Evolutionary conservation across 2,113 vertebrate genomes (phyloP).

Genomic region (Notarius quadriscutis): DNA sequence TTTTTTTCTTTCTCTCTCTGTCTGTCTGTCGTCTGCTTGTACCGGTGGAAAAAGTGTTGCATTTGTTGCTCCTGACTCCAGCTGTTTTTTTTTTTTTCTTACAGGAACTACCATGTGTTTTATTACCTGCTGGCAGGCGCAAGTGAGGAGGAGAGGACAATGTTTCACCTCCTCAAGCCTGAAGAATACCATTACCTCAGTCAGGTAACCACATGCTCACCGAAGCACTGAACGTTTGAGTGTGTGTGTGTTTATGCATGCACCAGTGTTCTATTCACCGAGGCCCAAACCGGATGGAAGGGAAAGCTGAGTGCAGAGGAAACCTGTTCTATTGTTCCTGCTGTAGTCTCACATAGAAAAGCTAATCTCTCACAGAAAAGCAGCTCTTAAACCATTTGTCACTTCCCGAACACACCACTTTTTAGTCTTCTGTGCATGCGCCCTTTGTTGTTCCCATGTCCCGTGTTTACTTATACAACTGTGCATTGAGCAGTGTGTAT

Average conservation of each 20-base stretch:
- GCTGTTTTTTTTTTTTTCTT: slow-evolving; percentile 27
- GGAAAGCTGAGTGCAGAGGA: slow-evolving; percentile 47
- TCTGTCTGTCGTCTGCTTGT: neutral
- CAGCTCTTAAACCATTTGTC: slow-evolving; percentile 15
- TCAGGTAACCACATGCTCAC: slow-evolving; percentile 75
- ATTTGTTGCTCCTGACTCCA: slow-evolving; percentile 4
- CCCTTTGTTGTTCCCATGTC: neutral
- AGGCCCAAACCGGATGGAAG: slow-evolving; percentile 55
- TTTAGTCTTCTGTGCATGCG: neutral
- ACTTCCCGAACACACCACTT: slow-evolving; percentile 37
- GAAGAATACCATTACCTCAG: slow-evolving; percentile 98
- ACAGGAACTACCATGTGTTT: slow-evolving; percentile 98
- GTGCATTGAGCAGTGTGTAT: neutral
- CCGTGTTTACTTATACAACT: neutral
- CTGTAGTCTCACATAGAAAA: slow-evolving; percentile 25
- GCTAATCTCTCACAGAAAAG: slow-evolving; percentile 26
- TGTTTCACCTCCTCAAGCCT: slow-evolving; percentile 92
- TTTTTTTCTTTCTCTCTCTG: neutral
- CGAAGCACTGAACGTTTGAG: neutral
- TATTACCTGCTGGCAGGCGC: slow-evolving; percentile 98
- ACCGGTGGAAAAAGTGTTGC: slow-evolving; percentile 1
- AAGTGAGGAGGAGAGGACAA: slow-evolving; percentile 88
- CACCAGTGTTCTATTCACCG: slow-evolving; percentile 18
- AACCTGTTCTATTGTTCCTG: slow-evolving; percentile 58
- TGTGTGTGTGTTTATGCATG: slow-evolving; percentile 19